Evolutionary conservation across 2,888 invertebrate species (phyloP).

Genomic region (Drosophila hamatofila): DNA sequence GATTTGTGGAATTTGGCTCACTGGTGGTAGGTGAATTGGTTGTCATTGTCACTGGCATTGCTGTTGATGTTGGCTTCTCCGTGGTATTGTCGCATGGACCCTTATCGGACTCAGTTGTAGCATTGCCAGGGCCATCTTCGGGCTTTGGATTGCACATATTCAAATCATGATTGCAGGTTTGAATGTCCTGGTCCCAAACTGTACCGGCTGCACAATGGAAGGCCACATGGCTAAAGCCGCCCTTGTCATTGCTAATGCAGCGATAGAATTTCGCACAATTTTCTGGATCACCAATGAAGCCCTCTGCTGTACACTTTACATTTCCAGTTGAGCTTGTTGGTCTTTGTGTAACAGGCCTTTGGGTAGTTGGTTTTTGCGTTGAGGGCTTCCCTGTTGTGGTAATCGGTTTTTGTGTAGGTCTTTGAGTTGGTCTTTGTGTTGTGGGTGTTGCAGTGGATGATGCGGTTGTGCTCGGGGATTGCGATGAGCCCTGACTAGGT

Average conservation of each 20-base stretch:
- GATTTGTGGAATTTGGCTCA: constrained; percentile 25
- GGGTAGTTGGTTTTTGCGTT: constrained; percentile 12
- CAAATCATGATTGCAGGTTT: constrained; percentile 83
- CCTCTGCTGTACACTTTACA: constrained; percentile 84
- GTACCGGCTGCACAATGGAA: constrained; percentile 89
- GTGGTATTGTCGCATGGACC: constrained; percentile 44
- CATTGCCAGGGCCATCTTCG: constrained; percentile 13
- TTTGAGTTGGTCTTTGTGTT: constrained; percentile 28
- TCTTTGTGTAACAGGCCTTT: constrained; percentile 41
- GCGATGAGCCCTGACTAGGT: constrained; percentile 25
- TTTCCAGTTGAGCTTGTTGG: constrained; percentile 42
- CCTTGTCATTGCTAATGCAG: constrained; percentile 88
- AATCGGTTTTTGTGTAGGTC: constrained; percentile 23
- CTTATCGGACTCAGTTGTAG: constrained; percentile 56
- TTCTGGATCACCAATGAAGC: constrained; percentile 85
- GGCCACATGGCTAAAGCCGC: constrained; percentile 87
- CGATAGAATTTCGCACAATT: constrained; percentile 89
- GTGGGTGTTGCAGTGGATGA: constrained; percentile 21
- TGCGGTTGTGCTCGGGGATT: constrained; percentile 14
- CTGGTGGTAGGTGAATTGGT: constrained; percentile 41
- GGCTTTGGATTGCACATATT: constrained; percentile 69
- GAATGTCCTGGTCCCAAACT: constrained; percentile 87
- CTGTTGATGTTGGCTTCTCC: constrained; percentile 30
- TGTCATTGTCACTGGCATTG: constrained; percentile 24
- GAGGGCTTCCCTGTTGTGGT: constrained; percentile 15